Evolutionary conservation across 2,113 vertebrate genomes (phyloP), one percentile per base, ranked within the genome.

Genomic region (Beaufortia kweichowensis): DNA sequence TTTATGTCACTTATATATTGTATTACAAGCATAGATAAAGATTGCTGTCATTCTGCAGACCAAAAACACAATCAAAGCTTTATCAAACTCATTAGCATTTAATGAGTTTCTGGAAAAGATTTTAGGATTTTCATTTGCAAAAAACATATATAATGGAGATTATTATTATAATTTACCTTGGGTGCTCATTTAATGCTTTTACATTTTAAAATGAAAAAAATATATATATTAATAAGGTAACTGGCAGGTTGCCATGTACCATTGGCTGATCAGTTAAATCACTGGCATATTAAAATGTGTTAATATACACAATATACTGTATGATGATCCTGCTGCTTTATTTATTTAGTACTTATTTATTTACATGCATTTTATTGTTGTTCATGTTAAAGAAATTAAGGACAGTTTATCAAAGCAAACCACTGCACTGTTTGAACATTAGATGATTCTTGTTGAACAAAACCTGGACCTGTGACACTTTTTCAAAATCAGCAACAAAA

Each of bases 341-440:
- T 53, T 56, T 56, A 56, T 70, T 70, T 70, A 29, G 29, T 62
- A 46, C 19, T 17, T 68, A 77, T 59, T 77, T 68, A 67, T 77
- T 59, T 48, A 17, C 2, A 11, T 71, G 53, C 3, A 15, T 70
- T 70, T 70, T 23, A 24, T 24, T 39, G 50, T 14, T 55, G n/a
- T 33, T 29, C 29, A 26, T 7, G 1, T 68, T 68, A 6, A 28
- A 70, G 39, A 7, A 71, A 59, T 53, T 53, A n/a, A 59, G 17
- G 21, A 31, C 31, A 21, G 48, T 48, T 48, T 48, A 41, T 41
- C 39, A 11, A 9, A 46, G 4, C 15, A 4, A 21, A n/a, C 6
- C 9, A 21, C n/a, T 53, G n/a, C 48, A 53, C 48, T 46, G 41
- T 2, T 46, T 14, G 3, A 46, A 14, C 12, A 14, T 14, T 46